A percentile compares a stretch with the other conserved stretches of the same genome.
phyloP scores from a whole-genome alignment of 2,888 invertebrate genomes.

The Hyposoter dolosus region DNA sequence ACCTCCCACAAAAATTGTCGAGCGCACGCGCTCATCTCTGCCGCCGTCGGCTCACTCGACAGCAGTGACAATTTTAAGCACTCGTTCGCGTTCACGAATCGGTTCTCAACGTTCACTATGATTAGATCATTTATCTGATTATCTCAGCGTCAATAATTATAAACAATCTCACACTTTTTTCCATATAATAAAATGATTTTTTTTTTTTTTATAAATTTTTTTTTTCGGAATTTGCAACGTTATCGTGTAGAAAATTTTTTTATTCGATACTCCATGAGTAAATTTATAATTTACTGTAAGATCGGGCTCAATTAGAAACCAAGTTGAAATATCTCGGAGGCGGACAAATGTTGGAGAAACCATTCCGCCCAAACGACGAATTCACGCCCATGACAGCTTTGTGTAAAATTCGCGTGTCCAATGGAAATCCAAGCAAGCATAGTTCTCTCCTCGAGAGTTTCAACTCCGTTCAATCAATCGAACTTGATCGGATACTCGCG shows the following conservation, averaged over 20 bases:
- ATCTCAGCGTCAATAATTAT: background rate
- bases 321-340: background rate
- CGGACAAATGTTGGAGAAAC: background rate
- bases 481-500: background rate
- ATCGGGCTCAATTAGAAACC: background rate
- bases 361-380: background rate
- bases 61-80: background rate
- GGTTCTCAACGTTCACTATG: background rate
- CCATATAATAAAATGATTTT: background rate
- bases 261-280: background rate
- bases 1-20: slow-evolving; percentile 46
- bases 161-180: background rate
- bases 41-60: slow-evolving; percentile 1
- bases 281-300: background rate
- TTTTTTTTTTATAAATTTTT: background rate
- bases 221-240: background rate
- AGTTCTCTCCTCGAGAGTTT: background rate
- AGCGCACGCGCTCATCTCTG: slow-evolving; percentile 4
- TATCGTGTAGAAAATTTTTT: background rate
- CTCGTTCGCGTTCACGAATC: background rate
- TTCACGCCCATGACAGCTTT: background rate
- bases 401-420: background rate
- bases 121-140: background rate
- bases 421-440: background rate
- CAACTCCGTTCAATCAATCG: slow-evolving; percentile 32